Evolutionary conservation across 1,140 invertebrate species (phyloP), one percentile per base, ranked within the genome.

Genomic region (Drosophila pseudoobscura): DNA sequence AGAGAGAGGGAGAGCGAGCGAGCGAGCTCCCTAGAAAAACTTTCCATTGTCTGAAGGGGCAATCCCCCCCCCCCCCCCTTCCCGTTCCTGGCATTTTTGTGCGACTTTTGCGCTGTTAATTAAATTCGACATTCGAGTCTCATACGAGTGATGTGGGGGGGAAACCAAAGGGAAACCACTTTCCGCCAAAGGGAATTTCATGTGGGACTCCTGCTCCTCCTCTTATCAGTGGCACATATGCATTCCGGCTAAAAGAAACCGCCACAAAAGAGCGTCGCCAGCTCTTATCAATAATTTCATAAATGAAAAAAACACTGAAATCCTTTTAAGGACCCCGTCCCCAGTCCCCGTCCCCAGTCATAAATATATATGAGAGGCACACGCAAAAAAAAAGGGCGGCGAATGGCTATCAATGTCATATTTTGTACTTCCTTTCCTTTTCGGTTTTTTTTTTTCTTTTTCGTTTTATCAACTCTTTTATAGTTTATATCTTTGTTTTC

Each of bases 201-300:
- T 20, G 20, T 26, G 54, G 71, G 60, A 53, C 47, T 41, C 61
- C 45, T 50, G 56, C 35, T 71, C 39, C 46, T 35, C 11, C 50
- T 54, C 47, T 65, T 69, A 58, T 57, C 65, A 80, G 64, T 45
- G 43, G 49, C 77, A 80, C 74, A 80, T 85, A 84, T 85, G 82
- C 72, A 84, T 84, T 85, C 53, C 22, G 68, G 49, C 63, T 54
- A 35, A 80, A 63, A 62, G 51, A 65, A 61, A 44, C 52, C 53
- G 70, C 47, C 71, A 51, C 60, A 65, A 66, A 78, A 75, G 35
- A 39, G 58, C 61, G 58, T 58, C 55, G 64, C 57, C 51, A 47
- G 47, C 78, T 61, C 83, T 87, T 87, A 87, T 87, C 83, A 88
- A 87, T 87, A 87, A 87, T 79, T 87, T 87, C 83, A 87, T 87